These are phyloP conservation scores for Piprites chloris DNA, from an alignment of 2,113 vertebrate species.

Conservation along the genomic window DNA sequence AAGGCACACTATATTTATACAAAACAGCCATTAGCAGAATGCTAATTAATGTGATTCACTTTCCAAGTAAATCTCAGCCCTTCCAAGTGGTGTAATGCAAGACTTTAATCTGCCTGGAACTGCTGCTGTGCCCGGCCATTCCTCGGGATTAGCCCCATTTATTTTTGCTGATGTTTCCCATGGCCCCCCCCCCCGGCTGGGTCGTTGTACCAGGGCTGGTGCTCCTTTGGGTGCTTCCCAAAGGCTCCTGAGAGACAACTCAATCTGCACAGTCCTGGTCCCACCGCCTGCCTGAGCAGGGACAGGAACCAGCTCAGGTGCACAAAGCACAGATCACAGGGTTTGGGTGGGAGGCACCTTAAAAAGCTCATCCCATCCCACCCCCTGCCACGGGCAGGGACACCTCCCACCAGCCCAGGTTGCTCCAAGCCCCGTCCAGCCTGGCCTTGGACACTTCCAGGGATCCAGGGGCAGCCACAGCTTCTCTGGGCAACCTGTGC, in stretches of 20 bases:
- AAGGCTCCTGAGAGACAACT: neutral
- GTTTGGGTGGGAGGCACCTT: neutral
- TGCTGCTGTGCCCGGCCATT: conserved; percentile 72
- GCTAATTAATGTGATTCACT: conserved; percentile 73
- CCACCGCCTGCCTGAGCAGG: rapidly evolving
- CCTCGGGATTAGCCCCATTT: conserved; percentile 68
- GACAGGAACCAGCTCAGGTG: rapidly evolving
- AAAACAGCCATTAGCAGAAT: conserved; percentile 73
- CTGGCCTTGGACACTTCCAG: neutral
- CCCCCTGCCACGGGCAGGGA: neutral
- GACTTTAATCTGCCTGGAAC: conserved; percentile 69
- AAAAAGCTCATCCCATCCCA: neutral
- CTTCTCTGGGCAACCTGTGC: neutral
- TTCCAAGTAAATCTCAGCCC: conserved; percentile 70
- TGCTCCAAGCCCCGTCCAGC: neutral
- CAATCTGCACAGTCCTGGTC: neutral
- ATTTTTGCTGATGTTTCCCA: conserved; percentile 65
- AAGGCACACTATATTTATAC: conserved; percentile 73
- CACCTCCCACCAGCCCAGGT: rapidly evolving
- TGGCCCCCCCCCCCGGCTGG: neutral
- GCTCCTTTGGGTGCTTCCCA: neutral
- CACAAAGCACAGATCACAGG: neutral
- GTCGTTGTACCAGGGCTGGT: neutral
- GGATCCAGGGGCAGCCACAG: neutral
- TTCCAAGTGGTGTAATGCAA: conserved; percentile 70